These are phyloP conservation scores for Aspidoscelis tigris DNA, from an alignment of 2,113 vertebrate genomes.

Conservation along the genomic window DNA sequence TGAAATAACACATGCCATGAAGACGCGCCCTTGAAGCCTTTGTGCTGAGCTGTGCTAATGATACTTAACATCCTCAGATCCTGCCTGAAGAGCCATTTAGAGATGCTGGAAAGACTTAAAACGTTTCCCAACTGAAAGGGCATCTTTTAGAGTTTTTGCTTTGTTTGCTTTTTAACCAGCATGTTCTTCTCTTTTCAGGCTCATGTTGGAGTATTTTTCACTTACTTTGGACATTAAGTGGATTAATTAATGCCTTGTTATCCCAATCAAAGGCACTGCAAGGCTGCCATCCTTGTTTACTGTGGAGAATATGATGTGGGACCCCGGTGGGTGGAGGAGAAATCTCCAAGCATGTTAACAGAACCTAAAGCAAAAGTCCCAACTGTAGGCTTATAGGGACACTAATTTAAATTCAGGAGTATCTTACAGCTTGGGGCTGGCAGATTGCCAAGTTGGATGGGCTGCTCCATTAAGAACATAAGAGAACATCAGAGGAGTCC, in stretches of 20 bases:
- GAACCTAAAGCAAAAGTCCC: background rate
- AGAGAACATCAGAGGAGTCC: no score
- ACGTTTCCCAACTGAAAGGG: background rate
- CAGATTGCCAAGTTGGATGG: no score
- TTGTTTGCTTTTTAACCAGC: slow-evolving; percentile 28
- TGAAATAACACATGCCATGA: no score
- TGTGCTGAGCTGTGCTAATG: slow-evolving; percentile 8
- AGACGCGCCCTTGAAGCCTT: no score
- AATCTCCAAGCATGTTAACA: background rate
- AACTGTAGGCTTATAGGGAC: background rate
- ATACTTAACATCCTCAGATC: background rate
- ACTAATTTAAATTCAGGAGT: background rate
- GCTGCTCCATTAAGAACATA: no score
- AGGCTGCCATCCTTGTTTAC: background rate
- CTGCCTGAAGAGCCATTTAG: background rate
- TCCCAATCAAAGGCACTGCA: slow-evolving; percentile 1
- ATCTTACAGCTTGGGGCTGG: no score
- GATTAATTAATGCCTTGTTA: slow-evolving; percentile 30
- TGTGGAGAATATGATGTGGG: background rate
- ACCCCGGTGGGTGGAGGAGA: background rate
- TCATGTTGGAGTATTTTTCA: slow-evolving; percentile 23
- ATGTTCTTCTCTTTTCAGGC: background rate
- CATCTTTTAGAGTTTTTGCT: slow-evolving; percentile 4
- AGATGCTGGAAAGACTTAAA: slow-evolving; percentile 17
- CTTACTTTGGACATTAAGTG: slow-evolving; percentile 12